Evolutionary conservation across 2,113 vertebrate genomes (phyloP).

Genomic region (Sus scrofa): DNA sequence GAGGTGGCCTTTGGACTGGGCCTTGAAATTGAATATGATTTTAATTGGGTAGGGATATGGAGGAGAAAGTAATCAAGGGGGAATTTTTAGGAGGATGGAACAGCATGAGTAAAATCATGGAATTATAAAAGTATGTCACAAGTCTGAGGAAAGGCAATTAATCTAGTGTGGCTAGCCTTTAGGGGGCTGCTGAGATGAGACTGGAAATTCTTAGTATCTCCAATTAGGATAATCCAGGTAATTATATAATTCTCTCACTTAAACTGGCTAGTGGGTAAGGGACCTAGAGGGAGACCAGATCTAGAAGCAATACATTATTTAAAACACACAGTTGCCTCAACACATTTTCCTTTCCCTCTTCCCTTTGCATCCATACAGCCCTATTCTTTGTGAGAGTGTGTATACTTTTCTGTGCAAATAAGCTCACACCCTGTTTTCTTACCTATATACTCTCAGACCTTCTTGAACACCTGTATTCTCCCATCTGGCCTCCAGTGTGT

Average conservation of each 20-base stretch:
- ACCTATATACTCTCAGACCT: background rate
- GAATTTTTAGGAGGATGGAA: conserved; percentile 21
- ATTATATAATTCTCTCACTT: conserved; percentile 34
- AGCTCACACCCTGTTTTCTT: background rate
- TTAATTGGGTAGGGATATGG: conserved; percentile 40
- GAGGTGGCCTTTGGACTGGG: conserved; percentile 6
- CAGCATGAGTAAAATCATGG: background rate
- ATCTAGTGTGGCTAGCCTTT: background rate
- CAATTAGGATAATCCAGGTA: conserved; percentile 11
- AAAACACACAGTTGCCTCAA: conserved; percentile 14
- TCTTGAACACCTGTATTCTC: background rate
- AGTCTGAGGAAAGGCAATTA: conserved; percentile 20
- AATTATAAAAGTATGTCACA: background rate
- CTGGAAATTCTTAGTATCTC: conserved; percentile 47
- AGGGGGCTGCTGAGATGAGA: conserved; percentile 11
- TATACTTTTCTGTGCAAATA: background rate
- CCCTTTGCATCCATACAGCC: background rate
- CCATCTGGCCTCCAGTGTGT: background rate
- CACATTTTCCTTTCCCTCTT: background rate
- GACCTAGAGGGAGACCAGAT: background rate
- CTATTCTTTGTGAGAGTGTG: background rate
- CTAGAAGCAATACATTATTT: conserved; percentile 45
- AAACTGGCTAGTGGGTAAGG: conserved; percentile 16
- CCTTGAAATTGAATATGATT: conserved; percentile 27
- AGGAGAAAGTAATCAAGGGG: background rate